Evolutionary conservation across 2,888 invertebrate genomes (phyloP).

Genomic region (Lycaena phlaeas): DNA sequence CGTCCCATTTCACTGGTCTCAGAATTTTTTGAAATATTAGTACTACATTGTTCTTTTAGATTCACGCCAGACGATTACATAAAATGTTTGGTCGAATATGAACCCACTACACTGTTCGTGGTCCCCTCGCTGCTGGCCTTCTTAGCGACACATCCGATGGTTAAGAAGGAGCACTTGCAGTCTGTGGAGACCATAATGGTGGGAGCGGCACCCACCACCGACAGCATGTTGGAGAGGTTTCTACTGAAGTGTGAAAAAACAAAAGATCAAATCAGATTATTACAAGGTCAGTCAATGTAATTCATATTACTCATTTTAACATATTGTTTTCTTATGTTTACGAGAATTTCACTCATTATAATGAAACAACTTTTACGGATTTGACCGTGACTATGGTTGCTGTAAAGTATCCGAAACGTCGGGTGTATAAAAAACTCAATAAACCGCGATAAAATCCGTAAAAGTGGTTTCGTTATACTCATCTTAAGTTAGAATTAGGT

Average conservation of each 20-base stretch:
- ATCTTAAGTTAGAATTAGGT: no score
- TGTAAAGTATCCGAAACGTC: no score
- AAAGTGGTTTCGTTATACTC: no score
- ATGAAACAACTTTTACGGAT: no score
- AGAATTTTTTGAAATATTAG: no score
- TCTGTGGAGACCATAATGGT: conserved; percentile 77
- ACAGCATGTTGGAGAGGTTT: conserved; percentile 76
- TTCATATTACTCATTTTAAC: neutral
- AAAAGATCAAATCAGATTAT: conserved; percentile 55
- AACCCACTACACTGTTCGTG: conserved; percentile 76
- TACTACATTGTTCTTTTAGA: no score
- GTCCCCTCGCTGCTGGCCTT: conserved; percentile 86
- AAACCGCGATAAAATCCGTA: no score
- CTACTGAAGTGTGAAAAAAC: conserved; percentile 70
- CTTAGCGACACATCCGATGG: conserved; percentile 79
- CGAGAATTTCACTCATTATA: no score
- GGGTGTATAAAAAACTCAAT: no score
- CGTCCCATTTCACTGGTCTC: no score
- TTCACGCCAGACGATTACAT: conserved; percentile 84
- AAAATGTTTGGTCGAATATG: conserved; percentile 73
- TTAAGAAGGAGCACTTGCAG: conserved; percentile 77
- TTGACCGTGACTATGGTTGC: no score
- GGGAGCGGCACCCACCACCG: conserved; percentile 83
- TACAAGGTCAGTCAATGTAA: conserved; percentile 45
- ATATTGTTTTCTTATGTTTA: no score